A percentile compares a stretch with the other conserved stretches of the same genome.
phyloP scores from a whole-genome alignment of 2,113 vertebrate species.

The Chionis minor region DNA sequence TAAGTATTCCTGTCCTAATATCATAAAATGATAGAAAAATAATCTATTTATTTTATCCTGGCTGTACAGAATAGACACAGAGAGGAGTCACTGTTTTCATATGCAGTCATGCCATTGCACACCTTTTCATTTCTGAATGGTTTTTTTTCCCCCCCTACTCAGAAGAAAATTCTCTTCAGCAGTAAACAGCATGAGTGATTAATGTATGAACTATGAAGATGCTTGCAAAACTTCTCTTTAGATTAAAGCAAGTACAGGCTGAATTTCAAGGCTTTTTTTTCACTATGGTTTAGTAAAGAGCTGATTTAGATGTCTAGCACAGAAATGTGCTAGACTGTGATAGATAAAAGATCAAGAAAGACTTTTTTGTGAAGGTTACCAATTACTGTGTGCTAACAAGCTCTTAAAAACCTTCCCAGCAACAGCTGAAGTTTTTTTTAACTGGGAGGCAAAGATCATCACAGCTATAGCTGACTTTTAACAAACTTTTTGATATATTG shows the following conservation, averaged over 20 bases:
- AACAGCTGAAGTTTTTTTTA: slow-evolving; percentile 8
- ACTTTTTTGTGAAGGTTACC: not conserved
- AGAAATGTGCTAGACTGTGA: slow-evolving; percentile 26
- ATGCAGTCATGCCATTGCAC: not conserved
- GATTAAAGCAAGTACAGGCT: slow-evolving; percentile 8
- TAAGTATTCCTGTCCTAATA: not conserved
- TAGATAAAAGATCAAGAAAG: not conserved
- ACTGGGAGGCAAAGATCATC: not conserved
- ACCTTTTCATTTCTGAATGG: not conserved
- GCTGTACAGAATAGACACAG: not conserved
- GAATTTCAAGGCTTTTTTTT: slow-evolving; percentile 45
- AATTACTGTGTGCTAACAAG: slow-evolving; percentile 28
- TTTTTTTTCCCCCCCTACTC: not conserved
- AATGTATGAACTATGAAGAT: slow-evolving; percentile 3
- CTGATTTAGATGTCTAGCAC: slow-evolving; percentile 30
- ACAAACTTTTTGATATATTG: not conserved
- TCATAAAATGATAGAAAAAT: not conserved
- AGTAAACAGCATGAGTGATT: slow-evolving; percentile 32
- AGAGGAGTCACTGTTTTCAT: not conserved
- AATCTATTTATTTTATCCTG: not conserved
- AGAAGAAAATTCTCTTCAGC: slow-evolving; percentile 18
- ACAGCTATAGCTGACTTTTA: not conserved
- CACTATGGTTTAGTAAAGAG: not conserved
- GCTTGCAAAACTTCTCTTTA: slow-evolving; percentile 34
- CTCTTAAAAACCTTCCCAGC: slow-evolving; percentile 8